Base-by-base conservation (phyloP, 2,113 vertebrate species). In the Eubucco bourcierii region DNA sequence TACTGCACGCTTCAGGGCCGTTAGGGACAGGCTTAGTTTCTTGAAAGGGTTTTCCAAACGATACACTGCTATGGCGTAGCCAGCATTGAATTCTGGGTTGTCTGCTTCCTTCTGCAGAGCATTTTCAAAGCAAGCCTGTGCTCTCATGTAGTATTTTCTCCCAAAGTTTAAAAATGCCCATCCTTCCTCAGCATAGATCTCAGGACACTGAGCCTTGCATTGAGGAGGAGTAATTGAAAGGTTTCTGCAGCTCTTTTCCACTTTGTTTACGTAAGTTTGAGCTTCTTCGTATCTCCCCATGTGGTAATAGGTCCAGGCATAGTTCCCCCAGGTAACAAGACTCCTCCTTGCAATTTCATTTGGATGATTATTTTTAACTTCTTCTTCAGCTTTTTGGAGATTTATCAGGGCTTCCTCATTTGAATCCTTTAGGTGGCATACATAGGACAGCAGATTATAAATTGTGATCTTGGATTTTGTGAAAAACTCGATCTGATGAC, bases 291-390 rank as follows among this genome's bases (percentile, higher is more conserved):
- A 93, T 78, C 93, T 95, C 52, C 59, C 58, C 97, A 97, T 96
- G 82, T 96, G 81, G 87, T 98, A 98, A 90, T 97, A 97, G 41
- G 98, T 75, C 98, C 98, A 98, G 46, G 98, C 98, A 18, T 97
- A 98, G 84, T 98, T 98, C 41, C 98, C 97, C 97, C 98, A 98
- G 7, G 97, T 98, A 80, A 98, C 97, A 56, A 98, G 90, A 82
- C 95, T 97, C 88, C 47, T 91, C 21, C 88, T 94, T 76, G 88
- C 74, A 52, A 85, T 74, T 53, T 96, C 87, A 50, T 80, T 70
- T 31, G 96, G 86, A 29, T 97, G 19, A 15, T 60, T 17, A 34
- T 41, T 56, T 34, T 91, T 28, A 81, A 95, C 41, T 65, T 31
- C 76, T 90, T 97, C 93, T 96, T 98, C 97, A 34, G 98, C 98